Evolutionary conservation across 2,888 invertebrate genomes (phyloP).

Genomic region (Catotricha subobsoleta): DNA sequence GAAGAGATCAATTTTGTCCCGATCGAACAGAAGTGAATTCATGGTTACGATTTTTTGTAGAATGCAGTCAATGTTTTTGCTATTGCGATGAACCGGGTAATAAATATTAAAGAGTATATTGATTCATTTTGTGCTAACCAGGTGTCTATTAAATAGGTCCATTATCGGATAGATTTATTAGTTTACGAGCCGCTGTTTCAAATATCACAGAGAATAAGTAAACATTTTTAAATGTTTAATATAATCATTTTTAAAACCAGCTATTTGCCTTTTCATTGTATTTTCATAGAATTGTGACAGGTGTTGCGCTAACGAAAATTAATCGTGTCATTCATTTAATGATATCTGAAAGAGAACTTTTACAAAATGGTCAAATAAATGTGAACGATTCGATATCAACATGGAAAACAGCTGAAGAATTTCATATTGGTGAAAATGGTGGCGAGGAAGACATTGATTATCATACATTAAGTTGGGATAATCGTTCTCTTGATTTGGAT

Average conservation of each 20-base stretch:
- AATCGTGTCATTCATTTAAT: constrained; percentile 55
- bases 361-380: constrained; percentile 40
- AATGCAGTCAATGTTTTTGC: constrained; percentile 38
- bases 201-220: neutral
- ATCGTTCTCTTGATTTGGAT: constrained; percentile 53
- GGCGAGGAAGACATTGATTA: constrained; percentile 40
- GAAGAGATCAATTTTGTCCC: neutral
- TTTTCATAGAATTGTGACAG: constrained; percentile 48
- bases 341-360: constrained; percentile 44
- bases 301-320: constrained; percentile 46
- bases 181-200: constrained; percentile 18
- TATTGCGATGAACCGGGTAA: constrained; percentile 34
- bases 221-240: neutral
- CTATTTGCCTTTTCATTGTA: no score
- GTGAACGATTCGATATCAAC: constrained; percentile 26
- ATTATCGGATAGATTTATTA: constrained; percentile 33
- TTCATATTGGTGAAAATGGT: neutral
- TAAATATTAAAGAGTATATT: no score
- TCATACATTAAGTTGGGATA: constrained; percentile 49
- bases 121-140: no score
- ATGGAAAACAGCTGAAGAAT: neutral
- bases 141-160: no score
- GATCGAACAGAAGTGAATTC: constrained; percentile 22
- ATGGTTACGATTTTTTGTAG: constrained; percentile 23
- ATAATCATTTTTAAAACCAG: neutral